Base-by-base conservation (phyloP, 2,888 invertebrate genomes). In the Kryphioiulus occultus region DNA sequence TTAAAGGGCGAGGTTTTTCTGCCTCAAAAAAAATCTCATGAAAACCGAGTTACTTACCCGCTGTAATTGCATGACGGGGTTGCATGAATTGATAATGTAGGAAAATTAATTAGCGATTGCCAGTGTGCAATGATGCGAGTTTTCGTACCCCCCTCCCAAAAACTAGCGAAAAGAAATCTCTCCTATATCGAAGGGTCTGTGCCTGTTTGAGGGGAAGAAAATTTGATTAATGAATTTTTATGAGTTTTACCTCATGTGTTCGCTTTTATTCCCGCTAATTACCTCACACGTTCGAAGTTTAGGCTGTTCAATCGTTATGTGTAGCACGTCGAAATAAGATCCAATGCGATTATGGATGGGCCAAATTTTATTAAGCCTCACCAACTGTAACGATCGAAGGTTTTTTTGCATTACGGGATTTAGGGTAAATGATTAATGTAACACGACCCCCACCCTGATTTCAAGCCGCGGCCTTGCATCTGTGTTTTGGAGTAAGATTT, bases 181-280 rank as follows among this genome's bases (percentile, higher is more conserved):
- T 30, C 78, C 30, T 78, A n/a, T n/a, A 78, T 15, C 30, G 30
- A 10, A 78, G 78, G 30, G 78, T 5, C 26, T 78, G 78, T 78
- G 78, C 78, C 78, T 78, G 78, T 30, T 78, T 17, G 78, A 78
- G 17, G 78, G 78, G 78, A 78, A 78, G 78, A 78, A 78, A 78
- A 32, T 78, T 78, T 78, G 78, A 78, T 78, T 78, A 78, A 78
- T 78, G 78, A 78, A 78, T 78, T 78, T 78, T 78, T 78, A 78
- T 78, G 78, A 78, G 78, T 78, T 32, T 78, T 78, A 78, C 78
- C 78, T 78, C 78, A 78, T 78, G 78, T 78, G 78, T 78, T 78
- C 78, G 2, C 78, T 30, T 78, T 78, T 78, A 78, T 78, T 26
- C 26, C 78, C 78, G 78, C 30, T 78, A 78, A 78, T 78, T 78